Percentiles rank a stretch among this genome's conserved stretches.
Evolutionary conservation across 2,113 vertebrate genomes (phyloP).

Genomic region (Strix aluco): DNA sequence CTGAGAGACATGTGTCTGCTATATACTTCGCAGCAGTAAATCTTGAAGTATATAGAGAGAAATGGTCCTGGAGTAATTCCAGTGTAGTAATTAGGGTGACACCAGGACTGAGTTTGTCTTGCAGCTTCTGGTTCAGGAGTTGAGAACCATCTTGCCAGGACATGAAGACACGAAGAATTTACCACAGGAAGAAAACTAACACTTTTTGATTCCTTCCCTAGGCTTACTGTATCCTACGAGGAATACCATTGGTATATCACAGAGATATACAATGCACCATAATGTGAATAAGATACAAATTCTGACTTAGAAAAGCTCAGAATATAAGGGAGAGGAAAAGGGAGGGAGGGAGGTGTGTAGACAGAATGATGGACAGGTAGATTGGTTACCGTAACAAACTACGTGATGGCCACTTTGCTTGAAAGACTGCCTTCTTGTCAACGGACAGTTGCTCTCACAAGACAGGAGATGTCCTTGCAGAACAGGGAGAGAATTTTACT

Average conservation of each 20-base stretch:
- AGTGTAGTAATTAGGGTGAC: not conserved
- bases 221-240: not conserved
- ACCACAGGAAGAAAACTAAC: not conserved
- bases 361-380: not conserved
- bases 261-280: not conserved
- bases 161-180: not conserved
- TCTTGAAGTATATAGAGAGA: not conserved
- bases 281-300: not conserved
- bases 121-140: not conserved
- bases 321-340: not conserved
- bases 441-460: not conserved
- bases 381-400: not conserved
- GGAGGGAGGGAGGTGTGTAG: not conserved
- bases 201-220: not conserved
- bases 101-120: not conserved
- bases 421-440: not conserved
- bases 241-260: rapidly evolving
- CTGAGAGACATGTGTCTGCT: not conserved
- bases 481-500: not conserved
- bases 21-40: not conserved
- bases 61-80: not conserved
- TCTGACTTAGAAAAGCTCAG: not conserved
- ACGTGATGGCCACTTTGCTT: not conserved
- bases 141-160: not conserved
- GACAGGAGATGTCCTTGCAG: not conserved